Conservation (phyloP, 2,113 vertebrate species). For the Gnathonemus longibarbis region DNA sequence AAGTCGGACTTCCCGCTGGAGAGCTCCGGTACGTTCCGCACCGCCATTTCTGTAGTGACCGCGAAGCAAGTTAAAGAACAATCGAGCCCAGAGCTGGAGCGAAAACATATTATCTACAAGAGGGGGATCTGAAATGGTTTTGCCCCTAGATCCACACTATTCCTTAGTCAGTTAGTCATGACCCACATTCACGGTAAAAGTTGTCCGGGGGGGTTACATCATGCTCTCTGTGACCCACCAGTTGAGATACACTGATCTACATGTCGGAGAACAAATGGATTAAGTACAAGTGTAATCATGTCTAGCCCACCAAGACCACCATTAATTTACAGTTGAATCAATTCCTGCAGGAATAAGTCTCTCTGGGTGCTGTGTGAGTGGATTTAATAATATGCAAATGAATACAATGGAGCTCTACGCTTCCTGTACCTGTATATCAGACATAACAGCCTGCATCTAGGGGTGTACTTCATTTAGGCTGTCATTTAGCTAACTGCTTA, state of each 20-base stretch:
- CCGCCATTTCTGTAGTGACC: neutral
- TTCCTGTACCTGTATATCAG: neutral
- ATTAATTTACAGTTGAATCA: neutral
- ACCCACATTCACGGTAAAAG: neutral
- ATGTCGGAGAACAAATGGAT: neutral
- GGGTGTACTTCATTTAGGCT: neutral
- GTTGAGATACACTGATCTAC: neutral
- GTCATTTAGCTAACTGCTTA: neutral
- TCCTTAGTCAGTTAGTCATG: neutral
- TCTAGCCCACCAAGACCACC: neutral
- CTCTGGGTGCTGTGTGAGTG: neutral
- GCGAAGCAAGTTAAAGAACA: neutral
- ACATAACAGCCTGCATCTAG: neutral
- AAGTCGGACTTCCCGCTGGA: slow-evolving; percentile 92
- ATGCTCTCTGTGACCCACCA: neutral
- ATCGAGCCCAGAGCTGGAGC: neutral
- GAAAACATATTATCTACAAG: neutral
- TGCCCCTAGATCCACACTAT: neutral
- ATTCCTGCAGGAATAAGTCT: neutral
- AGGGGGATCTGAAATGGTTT: neutral
- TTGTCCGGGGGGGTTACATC: neutral
- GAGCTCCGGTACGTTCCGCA: slow-evolving; percentile 70
- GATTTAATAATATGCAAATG: neutral
- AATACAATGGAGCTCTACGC: neutral
- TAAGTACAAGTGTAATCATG: neutral